phyloP scores from a whole-genome alignment of 2,113 vertebrate species.

The Polypterus bichir region DNA sequence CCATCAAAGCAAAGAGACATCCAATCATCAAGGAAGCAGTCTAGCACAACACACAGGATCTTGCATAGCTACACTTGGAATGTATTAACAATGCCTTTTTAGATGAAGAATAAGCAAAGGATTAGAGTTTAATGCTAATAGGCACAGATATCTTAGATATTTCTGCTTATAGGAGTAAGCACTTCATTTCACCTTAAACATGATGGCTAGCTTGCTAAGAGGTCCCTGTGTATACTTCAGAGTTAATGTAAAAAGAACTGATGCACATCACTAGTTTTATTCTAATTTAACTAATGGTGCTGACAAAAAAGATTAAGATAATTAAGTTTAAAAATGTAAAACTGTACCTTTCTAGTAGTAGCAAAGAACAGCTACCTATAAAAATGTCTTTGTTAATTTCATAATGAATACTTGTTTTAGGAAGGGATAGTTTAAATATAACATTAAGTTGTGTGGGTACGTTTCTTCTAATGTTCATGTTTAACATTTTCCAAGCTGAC shows the following conservation, averaged over 20 bases:
- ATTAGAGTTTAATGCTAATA: constrained; percentile 23
- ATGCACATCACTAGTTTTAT: constrained; percentile 9
- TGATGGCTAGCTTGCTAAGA: constrained; percentile 9
- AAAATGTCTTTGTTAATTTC: no score
- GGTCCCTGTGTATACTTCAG: no score
- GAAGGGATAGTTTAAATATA: no score
- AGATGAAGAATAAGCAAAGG: constrained; percentile 21
- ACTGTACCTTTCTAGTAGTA: no score
- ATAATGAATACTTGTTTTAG: no score
- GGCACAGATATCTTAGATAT: constrained; percentile 20
- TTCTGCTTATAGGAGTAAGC: constrained; percentile 20
- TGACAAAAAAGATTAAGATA: no score
- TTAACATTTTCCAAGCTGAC: no score
- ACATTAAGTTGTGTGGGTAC: no score
- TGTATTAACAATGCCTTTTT: constrained; percentile 33
- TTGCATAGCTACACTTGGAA: constrained; percentile 24
- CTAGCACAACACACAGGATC: constrained; percentile 24
- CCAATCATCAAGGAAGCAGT: constrained; percentile 31
- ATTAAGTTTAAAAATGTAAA: no score
- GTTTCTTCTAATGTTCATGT: no score
- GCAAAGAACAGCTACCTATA: no score
- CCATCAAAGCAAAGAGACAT: constrained; percentile 33
- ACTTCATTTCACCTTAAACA: constrained; percentile 12
- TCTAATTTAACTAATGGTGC: neutral
- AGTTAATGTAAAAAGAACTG: neutral